Conservation (phyloP, 2,888 invertebrate species). For the Drosophila pseudotalamancana region DNA sequence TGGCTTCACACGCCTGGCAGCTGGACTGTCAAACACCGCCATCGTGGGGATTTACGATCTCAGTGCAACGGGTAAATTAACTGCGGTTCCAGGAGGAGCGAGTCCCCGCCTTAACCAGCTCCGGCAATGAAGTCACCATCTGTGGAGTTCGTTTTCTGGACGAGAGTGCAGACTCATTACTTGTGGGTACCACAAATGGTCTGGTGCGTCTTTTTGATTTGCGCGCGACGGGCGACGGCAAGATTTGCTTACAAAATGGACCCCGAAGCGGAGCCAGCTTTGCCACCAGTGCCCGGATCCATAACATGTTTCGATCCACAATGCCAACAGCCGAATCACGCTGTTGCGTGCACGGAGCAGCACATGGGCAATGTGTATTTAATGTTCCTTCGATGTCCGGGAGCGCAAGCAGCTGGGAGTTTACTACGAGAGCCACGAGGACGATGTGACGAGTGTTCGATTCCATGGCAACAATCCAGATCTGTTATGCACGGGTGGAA, state of each 20-base stretch:
- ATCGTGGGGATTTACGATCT: constrained; percentile 85
- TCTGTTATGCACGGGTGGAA: constrained; percentile 90
- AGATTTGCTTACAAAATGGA: constrained; percentile 55
- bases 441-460: constrained; percentile 90
- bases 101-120: constrained; percentile 11
- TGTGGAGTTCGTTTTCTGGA: constrained; percentile 81
- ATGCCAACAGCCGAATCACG: constrained; percentile 88
- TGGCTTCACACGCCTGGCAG: constrained; percentile 84
- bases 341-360: constrained; percentile 91
- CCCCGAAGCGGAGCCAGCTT: constrained; percentile 67
- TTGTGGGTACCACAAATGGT: constrained; percentile 79
- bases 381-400: constrained; percentile 92
- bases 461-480: constrained; percentile 90
- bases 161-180: constrained; percentile 65
- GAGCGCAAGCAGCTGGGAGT: constrained; percentile 88
- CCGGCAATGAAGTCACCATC: constrained; percentile 26
- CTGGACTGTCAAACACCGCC: constrained; percentile 85
- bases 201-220: constrained; percentile 81
- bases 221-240: constrained; percentile 84
- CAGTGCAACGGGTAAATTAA: constrained; percentile 82
- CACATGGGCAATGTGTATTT: constrained; percentile 89
- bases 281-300: constrained; percentile 83
- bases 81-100: constrained; percentile 20
- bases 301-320: constrained; percentile 91
- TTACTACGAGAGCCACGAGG: constrained; percentile 92